Percentiles rank a stretch among this genome's conserved stretches.
Evolutionary conservation across 2,888 invertebrate species (phyloP).

Genomic region (Flexamia atlantica): DNA sequence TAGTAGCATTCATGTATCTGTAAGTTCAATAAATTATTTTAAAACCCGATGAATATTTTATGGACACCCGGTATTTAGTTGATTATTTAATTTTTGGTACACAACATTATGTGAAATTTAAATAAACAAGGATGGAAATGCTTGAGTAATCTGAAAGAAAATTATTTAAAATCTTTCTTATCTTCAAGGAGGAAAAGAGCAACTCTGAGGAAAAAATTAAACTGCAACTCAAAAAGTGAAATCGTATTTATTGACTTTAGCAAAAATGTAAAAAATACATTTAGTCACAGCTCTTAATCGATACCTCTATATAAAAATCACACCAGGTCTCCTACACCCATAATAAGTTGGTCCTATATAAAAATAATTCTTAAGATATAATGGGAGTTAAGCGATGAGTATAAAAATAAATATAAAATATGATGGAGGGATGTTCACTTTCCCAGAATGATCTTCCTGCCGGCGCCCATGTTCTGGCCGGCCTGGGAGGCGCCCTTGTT

Average conservation of each 20-base stretch:
- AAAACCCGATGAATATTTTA: too few species aligned
- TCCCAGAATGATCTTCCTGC: constrained; percentile 93
- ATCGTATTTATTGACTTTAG: constrained; percentile 24
- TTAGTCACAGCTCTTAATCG: constrained; percentile 10
- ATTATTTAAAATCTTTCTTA: too few species aligned
- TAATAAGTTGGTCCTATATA: constrained; percentile 6
- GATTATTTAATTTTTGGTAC: too few species aligned
- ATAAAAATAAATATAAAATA: constrained; percentile 19
- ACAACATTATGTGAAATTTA: too few species aligned
- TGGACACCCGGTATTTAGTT: too few species aligned
- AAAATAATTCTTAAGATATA: constrained; percentile 8
- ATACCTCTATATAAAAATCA: background rate
- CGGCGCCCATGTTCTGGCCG: constrained; percentile 93
- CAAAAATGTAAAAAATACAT: constrained; percentile 24
- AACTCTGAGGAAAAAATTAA: background rate
- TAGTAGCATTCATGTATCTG: too few species aligned
- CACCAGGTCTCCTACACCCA: background rate
- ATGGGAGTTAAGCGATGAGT: constrained; percentile 14
- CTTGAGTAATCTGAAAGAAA: too few species aligned
- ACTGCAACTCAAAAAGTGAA: constrained; percentile 1
- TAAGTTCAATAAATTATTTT: too few species aligned
- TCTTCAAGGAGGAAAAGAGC: too few species aligned
- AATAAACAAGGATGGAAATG: too few species aligned
- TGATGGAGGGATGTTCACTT: constrained; percentile 77
- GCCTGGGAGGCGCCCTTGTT: constrained; percentile 98